phyloP scores from a whole-genome alignment of 2,113 vertebrate species.

The Cynopterus brachyotis region DNA sequence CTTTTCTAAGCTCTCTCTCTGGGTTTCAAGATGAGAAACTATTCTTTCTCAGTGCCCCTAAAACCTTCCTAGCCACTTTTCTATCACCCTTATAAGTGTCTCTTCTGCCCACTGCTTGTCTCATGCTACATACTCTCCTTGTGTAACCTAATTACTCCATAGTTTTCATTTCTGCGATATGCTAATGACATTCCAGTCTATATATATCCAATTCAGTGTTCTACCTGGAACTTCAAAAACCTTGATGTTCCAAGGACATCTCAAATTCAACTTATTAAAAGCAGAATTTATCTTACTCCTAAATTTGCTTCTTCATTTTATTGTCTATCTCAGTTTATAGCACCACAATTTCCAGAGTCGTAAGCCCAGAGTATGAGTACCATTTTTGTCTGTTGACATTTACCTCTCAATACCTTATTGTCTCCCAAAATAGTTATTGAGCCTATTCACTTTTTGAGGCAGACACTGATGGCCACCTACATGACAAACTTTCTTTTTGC shows the following conservation, averaged over 20 bases:
- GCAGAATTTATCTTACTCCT: background rate
- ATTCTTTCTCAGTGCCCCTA: background rate
- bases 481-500: background rate
- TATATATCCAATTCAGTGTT: background rate
- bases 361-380: background rate
- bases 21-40: background rate
- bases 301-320: background rate
- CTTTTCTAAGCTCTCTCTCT: background rate
- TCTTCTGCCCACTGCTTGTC: background rate
- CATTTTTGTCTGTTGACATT: background rate
- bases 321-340: background rate
- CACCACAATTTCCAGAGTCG: background rate
- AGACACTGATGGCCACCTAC: background rate
- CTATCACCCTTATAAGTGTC: background rate
- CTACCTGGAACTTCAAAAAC: background rate
- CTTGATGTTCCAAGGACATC: background rate
- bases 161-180: background rate
- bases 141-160: background rate
- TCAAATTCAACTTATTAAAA: conserved; percentile 32
- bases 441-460: background rate
- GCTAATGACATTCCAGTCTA: background rate
- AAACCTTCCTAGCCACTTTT: background rate
- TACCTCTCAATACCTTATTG: background rate
- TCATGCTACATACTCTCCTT: background rate
- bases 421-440: background rate